Conservation (phyloP, 2,888 invertebrate genomes). For the Lordiphosa andalusiaca region DNA sequence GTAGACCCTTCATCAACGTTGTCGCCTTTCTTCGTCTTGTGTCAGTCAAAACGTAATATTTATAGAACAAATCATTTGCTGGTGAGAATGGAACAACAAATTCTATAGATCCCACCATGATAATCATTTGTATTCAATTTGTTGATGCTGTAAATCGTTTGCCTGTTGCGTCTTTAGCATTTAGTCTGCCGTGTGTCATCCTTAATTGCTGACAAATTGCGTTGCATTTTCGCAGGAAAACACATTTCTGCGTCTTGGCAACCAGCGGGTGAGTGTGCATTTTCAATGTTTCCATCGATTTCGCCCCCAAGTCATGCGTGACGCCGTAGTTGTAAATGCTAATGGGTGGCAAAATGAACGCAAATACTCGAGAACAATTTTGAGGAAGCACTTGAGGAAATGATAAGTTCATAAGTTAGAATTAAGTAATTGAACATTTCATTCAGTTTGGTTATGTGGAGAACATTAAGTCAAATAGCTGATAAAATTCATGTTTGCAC, state of each 20-base stretch:
- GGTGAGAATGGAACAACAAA: background rate
- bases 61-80: constrained; percentile 50
- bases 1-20: constrained; percentile 48
- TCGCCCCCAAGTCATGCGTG: background rate
- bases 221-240: constrained; percentile 33
- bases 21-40: constrained; percentile 60
- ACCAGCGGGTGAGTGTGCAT: background rate
- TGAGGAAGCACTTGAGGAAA: too few species aligned
- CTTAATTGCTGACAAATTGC: constrained; percentile 55
- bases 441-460: too few species aligned
- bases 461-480: too few species aligned
- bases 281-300: background rate
- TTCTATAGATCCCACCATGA: constrained; percentile 29
- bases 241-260: constrained; percentile 1
- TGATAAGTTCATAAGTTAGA: too few species aligned
- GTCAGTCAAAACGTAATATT: constrained; percentile 48
- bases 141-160: constrained; percentile 26
- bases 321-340: too few species aligned
- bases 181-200: constrained; percentile 16
- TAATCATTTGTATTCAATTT: constrained; percentile 46
- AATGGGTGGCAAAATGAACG: too few species aligned
- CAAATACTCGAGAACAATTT: too few species aligned
- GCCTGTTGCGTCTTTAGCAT: constrained; percentile 18
- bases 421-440: too few species aligned
- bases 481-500: too few species aligned